phyloP scores from a whole-genome alignment of 2,797 vertebrate species.

The Semotilus atromaculatus region DNA sequence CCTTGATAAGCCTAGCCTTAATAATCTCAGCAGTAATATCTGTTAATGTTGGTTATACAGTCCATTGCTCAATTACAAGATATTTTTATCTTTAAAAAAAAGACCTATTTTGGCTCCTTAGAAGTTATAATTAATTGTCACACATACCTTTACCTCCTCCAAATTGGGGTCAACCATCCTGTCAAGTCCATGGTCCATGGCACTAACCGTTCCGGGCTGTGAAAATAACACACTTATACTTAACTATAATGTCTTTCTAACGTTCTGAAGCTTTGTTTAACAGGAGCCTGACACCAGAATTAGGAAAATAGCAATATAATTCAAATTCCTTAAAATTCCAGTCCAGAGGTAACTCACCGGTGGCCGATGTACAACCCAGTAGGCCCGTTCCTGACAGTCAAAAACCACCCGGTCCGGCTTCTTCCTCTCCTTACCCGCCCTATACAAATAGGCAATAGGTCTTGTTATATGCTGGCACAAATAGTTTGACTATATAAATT shows the following conservation, averaged over 20 bases:
- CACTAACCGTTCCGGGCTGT: conserved; percentile 88
- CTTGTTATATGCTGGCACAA: neutral
- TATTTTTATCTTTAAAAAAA: neutral
- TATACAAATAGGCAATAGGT: conserved; percentile 60
- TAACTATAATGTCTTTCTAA: neutral
- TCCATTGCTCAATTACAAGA: neutral
- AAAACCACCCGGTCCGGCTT: conserved; percentile 91
- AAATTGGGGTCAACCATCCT: conserved; percentile 85
- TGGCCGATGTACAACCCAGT: conserved; percentile 93
- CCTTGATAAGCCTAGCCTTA: conserved; percentile 47
- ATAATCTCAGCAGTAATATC: conserved; percentile 11
- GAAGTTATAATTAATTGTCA: neutral
- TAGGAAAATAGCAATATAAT: neutral
- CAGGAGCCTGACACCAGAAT: neutral
- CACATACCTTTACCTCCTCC: conserved; percentile 92
- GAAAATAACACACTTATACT: conserved; percentile 30
- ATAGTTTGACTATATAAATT: neutral
- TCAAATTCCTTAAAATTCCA: neutral
- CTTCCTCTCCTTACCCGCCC: conserved; percentile 93
- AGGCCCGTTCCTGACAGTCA: conserved; percentile 96
- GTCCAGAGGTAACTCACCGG: conserved; percentile 81
- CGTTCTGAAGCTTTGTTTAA: neutral
- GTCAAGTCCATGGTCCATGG: conserved; percentile 89
- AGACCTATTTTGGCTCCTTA: neutral
- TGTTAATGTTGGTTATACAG: neutral